phyloP scores from a whole-genome alignment of 1,140 invertebrate species.

The Drosophila lacertosa region DNA sequence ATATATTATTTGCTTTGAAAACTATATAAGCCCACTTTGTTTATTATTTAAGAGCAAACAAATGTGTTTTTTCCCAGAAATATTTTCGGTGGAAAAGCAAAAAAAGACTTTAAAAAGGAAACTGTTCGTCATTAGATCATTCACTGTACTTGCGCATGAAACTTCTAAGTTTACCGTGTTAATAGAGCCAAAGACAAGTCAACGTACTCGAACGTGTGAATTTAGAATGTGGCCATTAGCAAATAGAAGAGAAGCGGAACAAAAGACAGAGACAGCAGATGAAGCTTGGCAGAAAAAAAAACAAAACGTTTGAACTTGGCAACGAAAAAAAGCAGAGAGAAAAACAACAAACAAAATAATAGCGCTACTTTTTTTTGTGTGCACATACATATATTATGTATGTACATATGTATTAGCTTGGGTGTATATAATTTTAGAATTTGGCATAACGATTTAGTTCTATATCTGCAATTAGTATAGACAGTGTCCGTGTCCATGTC shows the following conservation, averaged over 20 bases:
- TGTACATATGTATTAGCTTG: conserved; percentile 4
- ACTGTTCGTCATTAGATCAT: no score
- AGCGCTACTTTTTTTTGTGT: conserved; percentile 28
- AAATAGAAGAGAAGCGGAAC: conserved; percentile 1
- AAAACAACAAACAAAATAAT: conserved; percentile 38
- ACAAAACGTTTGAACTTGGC: conserved; percentile 65
- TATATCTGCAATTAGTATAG: conserved; percentile 10
- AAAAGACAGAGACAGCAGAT: neutral
- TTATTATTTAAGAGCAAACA: no score
- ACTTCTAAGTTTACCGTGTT: conserved; percentile 17
- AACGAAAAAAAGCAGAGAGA: conserved; percentile 50
- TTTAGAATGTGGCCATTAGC: conserved; percentile 22
- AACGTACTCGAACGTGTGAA: conserved; percentile 36
- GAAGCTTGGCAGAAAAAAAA: conserved; percentile 17
- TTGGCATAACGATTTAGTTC: conserved; percentile 42
- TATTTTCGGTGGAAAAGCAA: no score
- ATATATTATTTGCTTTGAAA: no score
- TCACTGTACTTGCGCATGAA: neutral
- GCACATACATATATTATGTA: conserved; percentile 21
- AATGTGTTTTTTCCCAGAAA: no score
- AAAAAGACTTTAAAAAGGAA: no score
- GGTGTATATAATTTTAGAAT: conserved; percentile 64
- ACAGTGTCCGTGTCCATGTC: conserved; percentile 57
- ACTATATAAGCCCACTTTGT: no score
- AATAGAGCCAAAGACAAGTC: conserved; percentile 21